Evolutionary conservation across 2,888 invertebrate genomes (phyloP).

Genomic region (Standfussiana lucernea): DNA sequence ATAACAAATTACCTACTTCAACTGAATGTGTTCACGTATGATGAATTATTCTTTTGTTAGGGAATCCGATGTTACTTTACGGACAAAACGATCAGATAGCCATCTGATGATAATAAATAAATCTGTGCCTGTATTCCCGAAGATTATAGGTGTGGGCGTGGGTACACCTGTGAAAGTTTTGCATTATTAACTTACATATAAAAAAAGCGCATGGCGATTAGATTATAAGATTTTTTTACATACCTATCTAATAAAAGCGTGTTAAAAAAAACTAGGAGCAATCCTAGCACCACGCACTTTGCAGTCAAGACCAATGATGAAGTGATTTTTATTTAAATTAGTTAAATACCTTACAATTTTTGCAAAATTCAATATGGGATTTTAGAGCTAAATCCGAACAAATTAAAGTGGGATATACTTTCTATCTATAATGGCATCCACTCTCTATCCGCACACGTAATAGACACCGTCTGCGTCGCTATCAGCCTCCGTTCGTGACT

Average conservation of each 20-base stretch:
- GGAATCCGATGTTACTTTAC: too few species aligned
- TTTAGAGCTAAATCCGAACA: not conserved
- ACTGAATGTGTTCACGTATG: not conserved
- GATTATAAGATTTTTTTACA: too few species aligned
- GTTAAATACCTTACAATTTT: not conserved
- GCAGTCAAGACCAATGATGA: not conserved
- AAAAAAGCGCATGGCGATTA: too few species aligned
- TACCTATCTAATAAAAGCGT: too few species aligned
- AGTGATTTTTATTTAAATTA: not conserved
- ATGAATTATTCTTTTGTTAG: not conserved
- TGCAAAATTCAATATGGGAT: not conserved
- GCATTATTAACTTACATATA: too few species aligned
- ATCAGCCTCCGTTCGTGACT: slow-evolving; percentile 64
- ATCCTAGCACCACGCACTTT: not conserved
- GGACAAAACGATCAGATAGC: too few species aligned
- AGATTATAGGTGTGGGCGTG: too few species aligned
- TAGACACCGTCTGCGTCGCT: slow-evolving; percentile 24
- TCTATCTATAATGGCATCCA: not conserved
- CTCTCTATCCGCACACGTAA: slow-evolving; percentile 51
- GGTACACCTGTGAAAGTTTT: too few species aligned
- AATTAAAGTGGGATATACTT: not conserved
- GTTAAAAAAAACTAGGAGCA: not conserved
- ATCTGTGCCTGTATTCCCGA: too few species aligned
- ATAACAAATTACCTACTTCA: not conserved
- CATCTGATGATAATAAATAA: too few species aligned